Conservation (phyloP, 2,797 vertebrate genomes). For the Crenichthys baileyi region DNA sequence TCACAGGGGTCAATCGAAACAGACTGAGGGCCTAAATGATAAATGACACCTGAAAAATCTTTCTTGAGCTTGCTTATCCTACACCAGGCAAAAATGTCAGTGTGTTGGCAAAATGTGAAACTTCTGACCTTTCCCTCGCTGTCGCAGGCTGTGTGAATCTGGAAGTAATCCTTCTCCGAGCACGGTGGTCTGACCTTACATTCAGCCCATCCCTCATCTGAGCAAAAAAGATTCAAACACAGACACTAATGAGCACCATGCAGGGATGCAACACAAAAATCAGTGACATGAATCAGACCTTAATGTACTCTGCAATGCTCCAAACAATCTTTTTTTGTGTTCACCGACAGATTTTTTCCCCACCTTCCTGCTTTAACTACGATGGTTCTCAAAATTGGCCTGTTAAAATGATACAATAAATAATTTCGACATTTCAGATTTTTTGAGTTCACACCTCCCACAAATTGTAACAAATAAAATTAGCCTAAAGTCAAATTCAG, state of each 20-base stretch:
- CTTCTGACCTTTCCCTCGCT: slow-evolving; percentile 90
- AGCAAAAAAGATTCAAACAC: slow-evolving; percentile 28
- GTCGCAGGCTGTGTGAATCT: slow-evolving; percentile 94
- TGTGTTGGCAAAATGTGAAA: slow-evolving; percentile 1
- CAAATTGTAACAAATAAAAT: no score
- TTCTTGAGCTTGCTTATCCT: slow-evolving; percentile 10
- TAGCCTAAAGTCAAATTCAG: no score
- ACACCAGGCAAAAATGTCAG: background rate
- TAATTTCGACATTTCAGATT: background rate
- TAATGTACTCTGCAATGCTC: background rate
- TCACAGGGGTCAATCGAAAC: background rate
- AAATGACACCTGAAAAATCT: background rate
- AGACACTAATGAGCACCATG: background rate
- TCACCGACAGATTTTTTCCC: background rate
- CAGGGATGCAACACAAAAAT: background rate
- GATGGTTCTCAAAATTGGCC: no score
- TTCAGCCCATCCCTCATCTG: slow-evolving; percentile 89
- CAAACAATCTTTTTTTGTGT: background rate
- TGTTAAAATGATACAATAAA: background rate
- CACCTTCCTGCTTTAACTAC: background rate
- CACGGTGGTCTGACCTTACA: slow-evolving; percentile 89
- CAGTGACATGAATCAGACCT: background rate
- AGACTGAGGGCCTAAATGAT: background rate
- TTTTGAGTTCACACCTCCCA: no score
- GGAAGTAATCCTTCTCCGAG: slow-evolving; percentile 91